Evolutionary conservation across 2,797 vertebrate genomes (phyloP).

Genomic region (Ctenochaetus hawaiiensis): DNA sequence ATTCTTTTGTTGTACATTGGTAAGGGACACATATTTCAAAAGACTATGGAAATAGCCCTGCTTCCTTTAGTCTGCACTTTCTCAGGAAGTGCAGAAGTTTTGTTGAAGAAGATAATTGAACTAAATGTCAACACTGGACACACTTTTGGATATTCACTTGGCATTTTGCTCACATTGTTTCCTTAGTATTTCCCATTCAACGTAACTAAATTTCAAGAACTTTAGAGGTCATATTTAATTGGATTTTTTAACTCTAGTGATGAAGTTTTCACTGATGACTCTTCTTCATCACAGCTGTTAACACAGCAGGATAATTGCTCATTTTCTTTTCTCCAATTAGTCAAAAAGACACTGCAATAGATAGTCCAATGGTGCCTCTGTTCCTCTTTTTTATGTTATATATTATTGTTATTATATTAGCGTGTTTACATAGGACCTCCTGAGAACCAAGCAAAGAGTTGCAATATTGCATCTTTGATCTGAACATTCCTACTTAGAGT

Average conservation of each 20-base stretch:
- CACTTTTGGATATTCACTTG: background rate
- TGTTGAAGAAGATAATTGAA: background rate
- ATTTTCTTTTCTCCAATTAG: background rate
- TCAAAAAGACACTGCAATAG: conserved; percentile 4
- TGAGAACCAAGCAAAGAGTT: conserved; percentile 1
- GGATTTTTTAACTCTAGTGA: conserved; percentile 3
- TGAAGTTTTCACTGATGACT: background rate
- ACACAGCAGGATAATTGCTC: background rate
- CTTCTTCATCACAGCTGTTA: background rate
- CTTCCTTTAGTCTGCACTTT: background rate
- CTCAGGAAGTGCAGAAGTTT: too few relatives aligned
- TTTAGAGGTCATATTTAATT: conserved; percentile 25
- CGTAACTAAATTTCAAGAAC: background rate
- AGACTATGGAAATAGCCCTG: background rate
- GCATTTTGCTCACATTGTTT: background rate
- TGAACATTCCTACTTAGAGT: background rate
- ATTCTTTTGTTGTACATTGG: background rate
- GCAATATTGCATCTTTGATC: background rate
- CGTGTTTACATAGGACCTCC: background rate
- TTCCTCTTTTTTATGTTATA: background rate
- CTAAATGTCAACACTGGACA: background rate
- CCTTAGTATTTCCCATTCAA: background rate
- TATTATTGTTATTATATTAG: background rate
- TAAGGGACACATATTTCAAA: background rate
- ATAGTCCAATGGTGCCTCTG: background rate